These are phyloP conservation scores for Drosophila greeni DNA, from an alignment of 2,888 invertebrate genomes.

Conservation along the genomic window DNA sequence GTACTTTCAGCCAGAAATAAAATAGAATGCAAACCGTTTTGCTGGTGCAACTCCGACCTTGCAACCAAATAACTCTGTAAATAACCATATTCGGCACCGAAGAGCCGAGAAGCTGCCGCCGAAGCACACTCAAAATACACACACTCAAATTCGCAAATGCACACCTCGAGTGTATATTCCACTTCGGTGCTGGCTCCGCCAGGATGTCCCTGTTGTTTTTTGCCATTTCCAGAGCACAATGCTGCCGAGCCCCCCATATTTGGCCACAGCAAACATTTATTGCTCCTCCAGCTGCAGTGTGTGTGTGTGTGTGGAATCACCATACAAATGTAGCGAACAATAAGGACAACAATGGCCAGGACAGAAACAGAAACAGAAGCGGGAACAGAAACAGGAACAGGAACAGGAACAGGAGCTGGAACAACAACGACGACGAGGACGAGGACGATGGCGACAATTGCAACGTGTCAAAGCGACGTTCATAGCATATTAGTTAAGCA, in stretches of 20 bases:
- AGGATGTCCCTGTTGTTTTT: slow-evolving; percentile 24
- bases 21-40: not conserved
- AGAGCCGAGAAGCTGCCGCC: slow-evolving; percentile 1
- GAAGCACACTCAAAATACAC: not conserved
- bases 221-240: slow-evolving; percentile 26
- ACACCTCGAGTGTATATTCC: slow-evolving; percentile 21
- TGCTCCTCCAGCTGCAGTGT: slow-evolving; percentile 3
- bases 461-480: slow-evolving; percentile 56
- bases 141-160: slow-evolving; percentile 6
- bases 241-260: slow-evolving; percentile 26
- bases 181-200: slow-evolving; percentile 23
- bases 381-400: slow-evolving; percentile 1
- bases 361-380: slow-evolving; percentile 22
- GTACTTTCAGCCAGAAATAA: not conserved
- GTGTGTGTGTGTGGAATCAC: slow-evolving; percentile 26
- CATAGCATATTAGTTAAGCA: slow-evolving; percentile 57
- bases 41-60: not conserved
- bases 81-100: not conserved
- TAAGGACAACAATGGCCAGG: slow-evolving; percentile 26
- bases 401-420: not conserved
- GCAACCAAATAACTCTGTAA: not conserved
- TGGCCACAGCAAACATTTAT: slow-evolving; percentile 39
- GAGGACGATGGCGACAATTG: slow-evolving; percentile 42
- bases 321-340: slow-evolving; percentile 42
- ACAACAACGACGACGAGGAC: slow-evolving; percentile 12